Evolutionary conservation across 92 coral and sea anemone genomes (phyloP).

Genomic region (Phenganax marumi): DNA sequence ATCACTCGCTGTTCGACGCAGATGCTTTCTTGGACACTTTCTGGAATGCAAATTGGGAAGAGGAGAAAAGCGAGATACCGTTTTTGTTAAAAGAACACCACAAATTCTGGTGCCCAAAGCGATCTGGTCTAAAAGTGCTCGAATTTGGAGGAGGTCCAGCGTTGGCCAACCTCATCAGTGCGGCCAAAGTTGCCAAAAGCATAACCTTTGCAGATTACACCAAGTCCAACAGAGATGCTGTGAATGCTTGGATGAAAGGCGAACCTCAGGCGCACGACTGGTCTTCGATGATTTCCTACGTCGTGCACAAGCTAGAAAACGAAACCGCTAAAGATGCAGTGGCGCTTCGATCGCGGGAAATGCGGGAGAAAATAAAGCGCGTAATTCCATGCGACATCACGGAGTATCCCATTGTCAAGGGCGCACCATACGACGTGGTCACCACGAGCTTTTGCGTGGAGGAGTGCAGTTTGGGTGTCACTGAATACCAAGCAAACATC

Average conservation of each 20-base stretch:
- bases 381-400: slow-evolving; percentile 56
- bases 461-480: slow-evolving; percentile 7
- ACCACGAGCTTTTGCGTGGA: slow-evolving; percentile 43
- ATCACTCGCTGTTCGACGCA: slow-evolving; percentile 31
- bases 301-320: slow-evolving; percentile 54
- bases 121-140: slow-evolving; percentile 7
- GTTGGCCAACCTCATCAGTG: slow-evolving; percentile 52
- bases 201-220: slow-evolving; percentile 60
- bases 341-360: slow-evolving; percentile 38
- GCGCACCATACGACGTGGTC: slow-evolving; percentile 16
- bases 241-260: slow-evolving; percentile 46
- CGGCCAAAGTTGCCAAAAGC: slow-evolving; percentile 44
- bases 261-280: slow-evolving; percentile 43
- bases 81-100: slow-evolving; percentile 15
- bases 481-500: slow-evolving; percentile 34
- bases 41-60: not conserved
- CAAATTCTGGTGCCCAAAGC: slow-evolving; percentile 26
- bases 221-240: slow-evolving; percentile 52
- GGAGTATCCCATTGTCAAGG: not conserved
- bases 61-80: not conserved
- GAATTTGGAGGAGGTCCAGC: slow-evolving; percentile 65
- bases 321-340: slow-evolving; percentile 25
- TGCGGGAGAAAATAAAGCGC: slow-evolving; percentile 46
- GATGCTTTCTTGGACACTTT: slow-evolving; percentile 19
- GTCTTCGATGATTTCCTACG: slow-evolving; percentile 44